Percentiles rank a stretch among this genome's conserved stretches.
These are phyloP conservation scores for Zosterops pallidus DNA, from an alignment of 2,113 vertebrate genomes.

Conservation along the genomic window DNA sequence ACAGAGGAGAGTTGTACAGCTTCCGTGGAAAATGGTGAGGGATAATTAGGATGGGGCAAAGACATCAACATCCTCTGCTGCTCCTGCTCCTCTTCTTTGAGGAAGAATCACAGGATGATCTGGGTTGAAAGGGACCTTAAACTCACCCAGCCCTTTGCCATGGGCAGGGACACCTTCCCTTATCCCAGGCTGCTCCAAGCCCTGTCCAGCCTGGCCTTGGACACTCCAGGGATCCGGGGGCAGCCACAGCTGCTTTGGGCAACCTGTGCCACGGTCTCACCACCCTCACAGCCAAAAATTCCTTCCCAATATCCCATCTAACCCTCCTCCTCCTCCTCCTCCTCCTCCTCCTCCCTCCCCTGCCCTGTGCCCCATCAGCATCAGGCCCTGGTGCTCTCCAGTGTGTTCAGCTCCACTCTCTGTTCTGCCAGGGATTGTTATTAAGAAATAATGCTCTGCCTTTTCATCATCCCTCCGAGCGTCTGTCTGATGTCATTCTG, in stretches of 20 bases:
- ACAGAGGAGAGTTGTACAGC: not conserved
- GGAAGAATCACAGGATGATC: not conserved
- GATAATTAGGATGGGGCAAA: not conserved
- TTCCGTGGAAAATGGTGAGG: accelerated
- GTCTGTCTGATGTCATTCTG: constrained; percentile 62
- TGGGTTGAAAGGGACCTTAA: not conserved
- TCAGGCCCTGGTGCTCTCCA: not conserved
- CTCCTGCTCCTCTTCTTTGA: not conserved
- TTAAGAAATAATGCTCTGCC: constrained; percentile 47
- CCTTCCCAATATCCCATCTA: not conserved
- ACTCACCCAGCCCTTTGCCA: not conserved
- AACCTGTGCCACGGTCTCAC: not conserved
- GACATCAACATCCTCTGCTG: not conserved
- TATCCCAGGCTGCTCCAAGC: accelerated
- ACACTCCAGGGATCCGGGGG: not conserved
- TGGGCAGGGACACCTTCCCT: not conserved
- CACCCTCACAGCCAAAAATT: not conserved
- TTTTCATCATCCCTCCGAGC: constrained; percentile 33
- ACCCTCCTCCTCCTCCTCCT: not conserved
- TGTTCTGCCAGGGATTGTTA: constrained; percentile 24
- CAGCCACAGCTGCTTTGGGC: not conserved
- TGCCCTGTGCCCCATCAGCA: not conserved
- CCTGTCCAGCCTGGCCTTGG: accelerated
- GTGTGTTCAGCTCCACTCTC: not conserved
- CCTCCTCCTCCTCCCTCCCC: not conserved